Base-by-base conservation (phyloP, 2,113 vertebrate genomes). In the Sinocyclocheilus maitianheensis region DNA sequence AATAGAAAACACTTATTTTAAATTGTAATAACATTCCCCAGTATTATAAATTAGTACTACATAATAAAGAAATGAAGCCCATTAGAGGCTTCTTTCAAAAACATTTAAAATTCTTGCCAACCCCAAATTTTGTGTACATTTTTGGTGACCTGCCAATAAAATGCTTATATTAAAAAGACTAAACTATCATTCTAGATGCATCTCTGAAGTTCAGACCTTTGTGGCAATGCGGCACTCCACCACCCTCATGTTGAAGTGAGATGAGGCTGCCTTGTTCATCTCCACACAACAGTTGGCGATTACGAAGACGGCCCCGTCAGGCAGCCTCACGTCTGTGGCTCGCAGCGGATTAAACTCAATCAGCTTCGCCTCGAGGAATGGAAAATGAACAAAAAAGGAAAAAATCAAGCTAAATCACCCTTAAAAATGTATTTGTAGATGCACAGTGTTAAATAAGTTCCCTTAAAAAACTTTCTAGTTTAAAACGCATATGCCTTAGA, bases 181-280 rank as follows among this genome's bases (percentile, higher is more conserved):
- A 40, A 71, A 22, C 67, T 40, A 71, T 71, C 4, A 40, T 40
- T 72, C 7, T 71, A 1, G 8, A 22, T 22, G 10, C 24, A 53
- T 78, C 20, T 0, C 18, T 40, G 51, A 83, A 16, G 18, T 80
- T 40, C 84, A 77, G 94, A 99, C 98, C 97, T 99, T 99, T 20
- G 98, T 95, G 88, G 97, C 97, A 81, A 99, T 96, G 43, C 96
- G 97, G 94, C 95, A 95, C 86, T 95, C 95, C 83, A 96, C 96
- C 92, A 99, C 98, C 80, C 98, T 95, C 92, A 97, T 96, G 93
- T 99, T 99, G 94, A 93, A 99, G 93, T 99, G 96, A 90, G 98
- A 96, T 55, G 97, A 96, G 58, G 97, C 97, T 46, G 98, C 98
- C 93, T 99, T 99, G 91, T 99, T 99, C 97, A 98, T 98, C 94